Evolutionary conservation across 2,113 vertebrate species (phyloP), one percentile per base, ranked within the genome.

Genomic region (Dermatemys mawii): DNA sequence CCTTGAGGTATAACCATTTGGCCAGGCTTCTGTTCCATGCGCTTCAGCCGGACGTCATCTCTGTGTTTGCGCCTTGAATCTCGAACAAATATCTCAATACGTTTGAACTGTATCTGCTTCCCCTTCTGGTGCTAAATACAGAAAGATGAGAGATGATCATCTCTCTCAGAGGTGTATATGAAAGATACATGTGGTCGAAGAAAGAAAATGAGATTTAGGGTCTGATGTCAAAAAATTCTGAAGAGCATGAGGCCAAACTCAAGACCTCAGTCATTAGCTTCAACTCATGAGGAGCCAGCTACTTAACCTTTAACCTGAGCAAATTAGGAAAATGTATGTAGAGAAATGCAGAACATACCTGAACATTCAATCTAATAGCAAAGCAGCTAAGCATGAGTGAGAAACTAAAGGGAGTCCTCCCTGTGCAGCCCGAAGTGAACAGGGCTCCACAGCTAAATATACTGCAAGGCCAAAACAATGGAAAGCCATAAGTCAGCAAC

Each of bases 81-180:
- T 55, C 96, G 98, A 19, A 99, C 87, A 57, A 99, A 99, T 6
- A 98, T 97, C 88, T 99, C 99, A 49, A 99, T 97, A 35, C 99
- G 98, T 83, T 98, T 99, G 93, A 99, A 99, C 87, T 97, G 98
- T 29, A 99, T 75, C 9, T 98, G 96, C 41, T 98, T 98, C 26
- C 98, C 99, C 78, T 94, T 98, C 44, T 98, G 98, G 17, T 97
- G 92, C 98, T 99, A 81, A 24, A 91, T 46, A 3, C 6, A 79
- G 83, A 85, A 93, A 48, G 26, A 57, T 14, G 95, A 73, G 12
- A 3, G 70, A 78, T 27, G 0, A 70, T 24, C 49, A 80, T 24
- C 67, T 26, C 86, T 24, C 46, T 32, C 57, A 67, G 1, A 50
- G 29, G 29, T 11, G 29, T 11, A 16, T 78, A 46, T 63, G 13